phyloP scores from a whole-genome alignment of 35 echinoderm and acorn worm genomes.

The Holothuria glaberrima region DNA sequence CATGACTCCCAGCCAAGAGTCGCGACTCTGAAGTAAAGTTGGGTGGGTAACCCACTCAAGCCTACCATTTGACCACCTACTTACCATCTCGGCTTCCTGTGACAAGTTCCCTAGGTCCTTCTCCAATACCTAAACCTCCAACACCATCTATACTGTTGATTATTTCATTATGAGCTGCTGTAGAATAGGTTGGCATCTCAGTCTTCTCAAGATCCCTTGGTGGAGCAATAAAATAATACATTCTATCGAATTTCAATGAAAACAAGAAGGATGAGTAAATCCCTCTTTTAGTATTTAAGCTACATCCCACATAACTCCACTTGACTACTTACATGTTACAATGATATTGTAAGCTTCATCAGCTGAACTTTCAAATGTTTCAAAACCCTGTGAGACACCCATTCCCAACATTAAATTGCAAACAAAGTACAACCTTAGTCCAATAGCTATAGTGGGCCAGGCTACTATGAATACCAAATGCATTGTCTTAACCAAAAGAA shows the following conservation, averaged over 20 bases:
- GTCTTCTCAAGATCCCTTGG: slow-evolving; percentile 84
- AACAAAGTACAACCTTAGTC: too few species aligned
- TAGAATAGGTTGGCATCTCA: slow-evolving; percentile 77
- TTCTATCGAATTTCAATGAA: background rate
- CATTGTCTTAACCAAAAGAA: too few species aligned
- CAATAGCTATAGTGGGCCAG: too few species aligned
- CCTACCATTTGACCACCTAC: slow-evolving; percentile 1
- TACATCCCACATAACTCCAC: background rate
- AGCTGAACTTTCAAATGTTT: too few species aligned
- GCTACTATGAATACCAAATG: too few species aligned
- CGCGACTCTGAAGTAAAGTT: too few species aligned
- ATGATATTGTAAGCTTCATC: too few species aligned
- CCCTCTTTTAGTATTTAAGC: background rate
- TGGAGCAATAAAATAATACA: background rate
- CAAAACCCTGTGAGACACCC: too few species aligned
- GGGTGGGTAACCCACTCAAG: too few species aligned
- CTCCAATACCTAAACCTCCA: slow-evolving; percentile 90
- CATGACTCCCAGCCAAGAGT: too few species aligned
- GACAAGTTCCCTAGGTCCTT: slow-evolving; percentile 97
- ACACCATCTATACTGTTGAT: slow-evolving; percentile 99
- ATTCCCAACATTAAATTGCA: too few species aligned
- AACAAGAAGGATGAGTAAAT: background rate
- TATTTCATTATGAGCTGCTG: slow-evolving; percentile 81
- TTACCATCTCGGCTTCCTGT: slow-evolving; percentile 99
- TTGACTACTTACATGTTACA: too few species aligned